These are phyloP conservation scores for Ornithorhynchus anatinus DNA, from an alignment of 2,113 vertebrate genomes.

Conservation along the genomic window DNA sequence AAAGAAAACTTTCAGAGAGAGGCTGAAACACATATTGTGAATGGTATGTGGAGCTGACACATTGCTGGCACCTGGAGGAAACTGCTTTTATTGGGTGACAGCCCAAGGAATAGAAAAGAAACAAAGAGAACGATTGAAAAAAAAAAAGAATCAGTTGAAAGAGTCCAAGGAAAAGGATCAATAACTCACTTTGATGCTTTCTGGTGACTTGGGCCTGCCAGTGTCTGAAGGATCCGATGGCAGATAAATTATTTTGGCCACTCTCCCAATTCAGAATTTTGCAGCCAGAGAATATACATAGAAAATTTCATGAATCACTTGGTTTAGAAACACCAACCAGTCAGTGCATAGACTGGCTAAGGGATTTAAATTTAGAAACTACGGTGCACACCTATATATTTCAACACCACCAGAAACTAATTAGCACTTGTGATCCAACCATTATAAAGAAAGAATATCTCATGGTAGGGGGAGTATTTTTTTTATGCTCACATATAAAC, in stretches of 20 bases:
- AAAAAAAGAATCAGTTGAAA: conserved; percentile 49
- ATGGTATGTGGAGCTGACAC: not conserved
- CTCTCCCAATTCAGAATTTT: conserved; percentile 61
- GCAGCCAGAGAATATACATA: conserved; percentile 68
- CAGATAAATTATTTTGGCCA: conserved; percentile 63
- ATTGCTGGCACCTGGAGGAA: conserved; percentile 32
- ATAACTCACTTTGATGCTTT: conserved; percentile 67
- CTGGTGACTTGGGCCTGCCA: conserved; percentile 64
- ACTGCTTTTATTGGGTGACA: conserved; percentile 38
- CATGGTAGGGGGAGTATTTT: no score
- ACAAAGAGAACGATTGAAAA: not conserved
- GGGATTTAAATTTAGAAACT: not conserved
- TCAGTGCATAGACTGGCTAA: conserved; percentile 41
- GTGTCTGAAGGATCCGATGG: conserved; percentile 60
- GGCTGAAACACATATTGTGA: not conserved
- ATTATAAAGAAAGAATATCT: no score
- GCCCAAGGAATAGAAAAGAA: conserved; percentile 34
- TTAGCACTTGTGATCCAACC: no score
- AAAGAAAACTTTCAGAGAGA: conserved; percentile 30
- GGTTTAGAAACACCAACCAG: conserved; percentile 62
- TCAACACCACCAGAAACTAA: not conserved
- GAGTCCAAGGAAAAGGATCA: conserved; percentile 69
- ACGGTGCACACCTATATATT: not conserved
- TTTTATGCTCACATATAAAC: not conserved
- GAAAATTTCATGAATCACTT: conserved; percentile 61